Base-by-base conservation (phyloP, 2,113 vertebrate species). In the Phodopus roborovskii region DNA sequence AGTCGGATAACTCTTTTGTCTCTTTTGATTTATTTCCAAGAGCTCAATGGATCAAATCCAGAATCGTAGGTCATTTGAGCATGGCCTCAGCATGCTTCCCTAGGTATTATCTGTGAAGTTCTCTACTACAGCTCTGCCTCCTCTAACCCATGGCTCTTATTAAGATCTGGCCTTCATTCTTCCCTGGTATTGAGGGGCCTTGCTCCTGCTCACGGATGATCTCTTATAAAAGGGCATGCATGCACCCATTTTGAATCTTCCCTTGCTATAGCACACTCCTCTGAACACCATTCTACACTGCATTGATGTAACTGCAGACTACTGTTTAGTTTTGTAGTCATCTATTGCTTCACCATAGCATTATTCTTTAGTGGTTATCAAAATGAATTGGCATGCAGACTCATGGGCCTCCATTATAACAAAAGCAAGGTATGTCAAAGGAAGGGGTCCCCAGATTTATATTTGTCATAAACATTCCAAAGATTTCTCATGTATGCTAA, bases 401-500 rank as follows among this genome's bases (percentile, higher is more conserved):
- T 79, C n/a, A 36, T n/a, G 50, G 28, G 11, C 58, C 24, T 85
- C 39, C 42, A 78, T 70, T 33, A 3, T 36, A 19, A 78, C 16
- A 12, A 83, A 53, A 11, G 19, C n/a, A 92, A 42, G 11, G 17
- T 94, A 9, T 74, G 9, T 70, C 30, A 30, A 71, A 28, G 22
- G n/a, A 45, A 71, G 13, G 24, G 39, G 24, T 74, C 33, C 26
- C 8, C 53, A 6, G 15, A 77, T 68, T 86, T 66, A 39, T 15
- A 33, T 88, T 87, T 92, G 48, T 77, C 71, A 94, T 48, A 90
- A 96, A 62, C 3, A 39, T 62, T 90, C 19, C 26, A 73, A n/a
- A 75, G 68, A 85, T 88, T 90, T 60, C 33, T 85, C 83, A 15
- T 26, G 20, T n/a, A 30, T 93, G 19, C 17, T 91, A 30, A 56